A percentile compares a stretch with the other conserved stretches of the same genome.
Conservation (phyloP, 2,888 invertebrate genomes). For the Synanthedon andrenaeformis region DNA sequence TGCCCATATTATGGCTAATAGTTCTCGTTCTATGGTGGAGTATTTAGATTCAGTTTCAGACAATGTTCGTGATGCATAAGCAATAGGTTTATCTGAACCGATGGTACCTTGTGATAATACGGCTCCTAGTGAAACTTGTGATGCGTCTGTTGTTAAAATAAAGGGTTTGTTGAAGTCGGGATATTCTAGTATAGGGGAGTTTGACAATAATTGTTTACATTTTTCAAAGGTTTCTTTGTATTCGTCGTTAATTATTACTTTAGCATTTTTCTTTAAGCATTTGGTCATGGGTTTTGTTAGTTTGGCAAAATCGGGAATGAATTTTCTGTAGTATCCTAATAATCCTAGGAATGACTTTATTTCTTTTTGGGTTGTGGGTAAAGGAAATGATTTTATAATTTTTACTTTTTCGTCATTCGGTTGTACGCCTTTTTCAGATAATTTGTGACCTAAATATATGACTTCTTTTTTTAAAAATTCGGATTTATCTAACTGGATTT, state of each 20-base stretch:
- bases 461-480: constrained; percentile 12
- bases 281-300: constrained; percentile 15
- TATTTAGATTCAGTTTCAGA: no score
- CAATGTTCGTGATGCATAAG: constrained; percentile 14
- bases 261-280: constrained; percentile 13
- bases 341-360: constrained; percentile 17
- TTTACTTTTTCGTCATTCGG: constrained; percentile 16
- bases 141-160: constrained; percentile 18
- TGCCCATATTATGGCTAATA: no score
- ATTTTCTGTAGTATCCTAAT: constrained; percentile 14
- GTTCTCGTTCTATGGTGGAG: no score
- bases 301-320: constrained; percentile 16
- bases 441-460: constrained; percentile 10
- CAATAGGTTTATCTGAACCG: constrained; percentile 16
- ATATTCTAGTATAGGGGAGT: constrained; percentile 26
- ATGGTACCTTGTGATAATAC: constrained; percentile 18
- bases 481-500: constrained; percentile 11
- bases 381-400: constrained; percentile 12
- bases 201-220: constrained; percentile 18
- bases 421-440: constrained; percentile 12
- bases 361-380: constrained; percentile 15
- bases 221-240: constrained; percentile 11
- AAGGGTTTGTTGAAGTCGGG: constrained; percentile 25
- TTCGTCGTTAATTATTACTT: constrained; percentile 4
- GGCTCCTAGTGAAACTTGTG: constrained; percentile 17